phyloP scores from a whole-genome alignment of 2,888 invertebrate species.

The Vandiemenella viatica region DNA sequence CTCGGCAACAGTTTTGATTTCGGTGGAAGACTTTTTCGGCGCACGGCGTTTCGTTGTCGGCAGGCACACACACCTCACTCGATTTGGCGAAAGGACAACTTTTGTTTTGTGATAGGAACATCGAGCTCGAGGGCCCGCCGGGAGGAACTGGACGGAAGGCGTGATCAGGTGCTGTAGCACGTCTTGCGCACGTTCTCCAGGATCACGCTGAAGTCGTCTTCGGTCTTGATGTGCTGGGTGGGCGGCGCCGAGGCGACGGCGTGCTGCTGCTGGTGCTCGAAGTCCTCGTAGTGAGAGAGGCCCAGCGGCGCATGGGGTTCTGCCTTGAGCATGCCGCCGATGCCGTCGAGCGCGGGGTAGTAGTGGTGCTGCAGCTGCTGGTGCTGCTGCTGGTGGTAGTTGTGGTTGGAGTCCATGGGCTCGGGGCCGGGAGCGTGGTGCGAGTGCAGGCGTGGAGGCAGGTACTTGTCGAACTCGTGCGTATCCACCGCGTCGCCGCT shows the following conservation, averaged over 20 bases:
- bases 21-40: too few species aligned
- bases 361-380: not conserved
- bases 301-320: not conserved
- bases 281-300: conserved; percentile 1
- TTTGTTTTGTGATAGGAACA: too few species aligned
- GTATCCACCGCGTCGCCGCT: too few species aligned
- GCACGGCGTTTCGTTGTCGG: too few species aligned
- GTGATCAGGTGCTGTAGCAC: conserved; percentile 57
- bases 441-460: conserved; percentile 31
- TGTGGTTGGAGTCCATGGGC: conserved; percentile 40
- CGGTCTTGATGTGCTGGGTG: conserved; percentile 36
- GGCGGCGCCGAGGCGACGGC: too few species aligned
- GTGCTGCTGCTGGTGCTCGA: conserved; percentile 7
- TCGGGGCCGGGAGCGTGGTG: conserved; percentile 25
- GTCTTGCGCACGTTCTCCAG: conserved; percentile 78
- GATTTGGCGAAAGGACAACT: too few species aligned
- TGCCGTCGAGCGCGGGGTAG: too few species aligned
- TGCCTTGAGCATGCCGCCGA: not conserved
- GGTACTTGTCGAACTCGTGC: conserved; percentile 60
- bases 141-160: too few species aligned
- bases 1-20: too few species aligned
- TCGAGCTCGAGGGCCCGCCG: too few species aligned
- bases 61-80: not conserved
- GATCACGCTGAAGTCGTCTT: conserved; percentile 80
- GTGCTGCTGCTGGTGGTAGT: too few species aligned